Percentiles rank a stretch among this genome's conserved stretches.
Conservation (phyloP, 2,113 vertebrate genomes). For the Rhinopomastus cyanomelas region DNA sequence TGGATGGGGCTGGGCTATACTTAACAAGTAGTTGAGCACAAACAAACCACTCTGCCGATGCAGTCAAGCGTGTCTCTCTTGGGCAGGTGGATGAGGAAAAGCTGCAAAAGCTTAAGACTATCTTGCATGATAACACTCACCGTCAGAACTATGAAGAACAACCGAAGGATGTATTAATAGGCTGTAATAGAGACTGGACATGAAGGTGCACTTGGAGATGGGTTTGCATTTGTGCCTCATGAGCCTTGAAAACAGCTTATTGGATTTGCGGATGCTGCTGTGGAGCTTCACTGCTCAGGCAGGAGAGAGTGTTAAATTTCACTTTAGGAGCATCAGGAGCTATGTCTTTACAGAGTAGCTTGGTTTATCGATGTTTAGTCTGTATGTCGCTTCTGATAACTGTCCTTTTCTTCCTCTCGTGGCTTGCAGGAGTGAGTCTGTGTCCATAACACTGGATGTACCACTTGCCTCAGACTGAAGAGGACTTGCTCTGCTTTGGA, state of each 20-base stretch:
- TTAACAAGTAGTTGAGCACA: not conserved
- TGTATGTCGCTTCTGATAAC: not conserved
- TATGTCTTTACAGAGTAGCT: not conserved
- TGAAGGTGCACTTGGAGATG: not conserved
- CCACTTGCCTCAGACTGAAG: slow-evolving; percentile 66
- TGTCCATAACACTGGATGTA: slow-evolving; percentile 62
- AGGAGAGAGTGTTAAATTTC: not conserved
- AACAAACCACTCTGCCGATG: accelerated
- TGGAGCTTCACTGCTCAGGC: not conserved
- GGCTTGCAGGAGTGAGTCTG: slow-evolving; percentile 61
- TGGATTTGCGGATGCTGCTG: not conserved
- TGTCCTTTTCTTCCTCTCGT: not conserved
- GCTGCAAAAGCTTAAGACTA: not conserved
- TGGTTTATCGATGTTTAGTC: not conserved
- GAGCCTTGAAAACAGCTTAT: not conserved
- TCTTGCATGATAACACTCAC: not conserved
- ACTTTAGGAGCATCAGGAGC: not conserved
- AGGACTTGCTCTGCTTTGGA: slow-evolving; percentile 71
- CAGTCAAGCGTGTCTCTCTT: not conserved
- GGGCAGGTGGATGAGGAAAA: not conserved
- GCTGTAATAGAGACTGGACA: not conserved
- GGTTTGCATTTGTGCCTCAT: not conserved
- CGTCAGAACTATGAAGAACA: not conserved
- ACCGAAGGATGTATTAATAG: not conserved
- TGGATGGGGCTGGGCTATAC: not conserved